phyloP scores from a whole-genome alignment of 2,888 invertebrate genomes.

The Crematogaster levior region DNA sequence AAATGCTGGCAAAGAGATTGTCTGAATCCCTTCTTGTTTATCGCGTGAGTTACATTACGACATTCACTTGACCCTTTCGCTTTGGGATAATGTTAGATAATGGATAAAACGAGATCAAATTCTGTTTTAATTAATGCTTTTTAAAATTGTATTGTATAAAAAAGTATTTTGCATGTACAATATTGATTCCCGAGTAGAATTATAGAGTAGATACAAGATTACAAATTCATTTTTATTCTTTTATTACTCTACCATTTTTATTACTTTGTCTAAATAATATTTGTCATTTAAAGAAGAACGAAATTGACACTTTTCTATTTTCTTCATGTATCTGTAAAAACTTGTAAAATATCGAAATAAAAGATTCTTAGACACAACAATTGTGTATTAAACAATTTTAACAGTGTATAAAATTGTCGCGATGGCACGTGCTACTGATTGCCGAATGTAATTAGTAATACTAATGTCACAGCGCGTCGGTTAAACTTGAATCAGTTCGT shows the following conservation, averaged over 20 bases:
- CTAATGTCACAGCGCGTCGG: conserved; percentile 63
- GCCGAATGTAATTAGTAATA: conserved; percentile 59
- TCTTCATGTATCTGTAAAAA: not conserved
- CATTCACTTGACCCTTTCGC: conserved; percentile 48
- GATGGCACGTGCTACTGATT: conserved; percentile 27
- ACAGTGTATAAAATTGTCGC: not conserved
- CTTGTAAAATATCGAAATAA: not conserved
- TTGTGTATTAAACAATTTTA: no score
- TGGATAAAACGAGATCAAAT: conserved; percentile 41
- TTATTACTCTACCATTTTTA: not conserved
- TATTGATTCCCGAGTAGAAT: not conserved
- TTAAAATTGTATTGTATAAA: conserved; percentile 24
- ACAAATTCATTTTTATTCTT: not conserved
- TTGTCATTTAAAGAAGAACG: not conserved
- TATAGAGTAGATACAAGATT: not conserved
- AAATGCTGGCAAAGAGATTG: conserved; percentile 71
- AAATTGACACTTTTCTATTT: not conserved
- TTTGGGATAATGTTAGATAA: not conserved
- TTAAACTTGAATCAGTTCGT: conserved; percentile 81
- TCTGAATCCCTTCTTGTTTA: conserved; percentile 66
- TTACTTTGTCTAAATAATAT: not conserved
- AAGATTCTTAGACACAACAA: conserved; percentile 8
- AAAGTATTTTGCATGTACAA: not conserved
- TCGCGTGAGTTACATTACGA: conserved; percentile 55
- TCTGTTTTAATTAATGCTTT: conserved; percentile 17